These are phyloP conservation scores for Callorhinus ursinus DNA, from an alignment of 2,113 vertebrate species.

Conservation along the genomic window DNA sequence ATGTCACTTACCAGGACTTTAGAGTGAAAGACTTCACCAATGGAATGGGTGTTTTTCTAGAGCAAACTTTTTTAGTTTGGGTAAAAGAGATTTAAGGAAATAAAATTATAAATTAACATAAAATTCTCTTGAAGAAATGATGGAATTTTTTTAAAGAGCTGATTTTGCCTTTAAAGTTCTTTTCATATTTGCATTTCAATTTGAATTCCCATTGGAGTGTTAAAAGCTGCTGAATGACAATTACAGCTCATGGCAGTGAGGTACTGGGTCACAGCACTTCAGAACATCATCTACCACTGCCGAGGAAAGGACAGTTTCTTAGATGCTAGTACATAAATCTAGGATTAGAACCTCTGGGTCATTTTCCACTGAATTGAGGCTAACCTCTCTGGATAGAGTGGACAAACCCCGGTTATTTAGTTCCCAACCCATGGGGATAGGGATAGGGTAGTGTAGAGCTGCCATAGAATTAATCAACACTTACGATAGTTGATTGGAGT, in stretches of 20 bases:
- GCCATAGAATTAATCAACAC: neutral
- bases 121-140: slow-evolving; percentile 46
- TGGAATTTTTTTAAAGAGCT: slow-evolving; percentile 22
- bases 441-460: neutral
- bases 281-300: slow-evolving; percentile 23
- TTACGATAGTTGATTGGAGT: neutral
- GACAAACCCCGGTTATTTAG: neutral
- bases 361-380: slow-evolving; percentile 23
- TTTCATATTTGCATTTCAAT: slow-evolving; percentile 55
- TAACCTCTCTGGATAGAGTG: neutral
- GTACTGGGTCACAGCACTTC: slow-evolving; percentile 40
- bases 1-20: slow-evolving; percentile 46
- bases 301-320: neutral
- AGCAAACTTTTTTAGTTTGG: slow-evolving; percentile 12
- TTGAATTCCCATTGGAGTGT: slow-evolving; percentile 18
- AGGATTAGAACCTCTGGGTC: neutral
- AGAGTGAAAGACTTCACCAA: slow-evolving; percentile 11
- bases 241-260: neutral
- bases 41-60: slow-evolving; percentile 20
- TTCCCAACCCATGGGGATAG: neutral
- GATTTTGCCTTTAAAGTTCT: slow-evolving; percentile 44
- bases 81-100: slow-evolving; percentile 58
- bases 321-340: neutral
- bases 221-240: slow-evolving; percentile 23
- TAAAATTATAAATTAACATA: slow-evolving; percentile 50